Conservation (phyloP, 2,113 vertebrate species). For the Melospiza georgiana region DNA sequence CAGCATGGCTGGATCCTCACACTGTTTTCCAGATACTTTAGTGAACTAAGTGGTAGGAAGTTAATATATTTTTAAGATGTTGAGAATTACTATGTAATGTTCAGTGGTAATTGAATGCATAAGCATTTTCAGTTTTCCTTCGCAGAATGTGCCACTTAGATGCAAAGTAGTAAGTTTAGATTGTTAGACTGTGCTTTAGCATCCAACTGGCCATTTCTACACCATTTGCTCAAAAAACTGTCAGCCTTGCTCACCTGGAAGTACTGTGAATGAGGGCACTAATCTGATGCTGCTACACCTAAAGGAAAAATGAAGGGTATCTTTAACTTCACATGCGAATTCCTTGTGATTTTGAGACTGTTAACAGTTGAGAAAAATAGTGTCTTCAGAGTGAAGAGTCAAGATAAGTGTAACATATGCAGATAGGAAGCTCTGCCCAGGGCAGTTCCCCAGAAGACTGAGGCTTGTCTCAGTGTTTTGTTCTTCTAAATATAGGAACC, state of each 20-base stretch:
- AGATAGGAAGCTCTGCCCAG: neutral
- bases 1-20: neutral
- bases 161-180: neutral
- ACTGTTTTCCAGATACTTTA: neutral
- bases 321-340: neutral
- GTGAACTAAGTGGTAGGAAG: neutral
- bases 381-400: neutral
- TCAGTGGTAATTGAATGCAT: neutral
- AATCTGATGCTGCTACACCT: neutral
- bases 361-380: neutral
- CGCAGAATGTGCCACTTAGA: neutral
- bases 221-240: neutral
- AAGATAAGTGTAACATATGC: neutral
- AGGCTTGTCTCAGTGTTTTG: neutral
- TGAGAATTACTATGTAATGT: neutral
- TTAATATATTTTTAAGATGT: neutral
- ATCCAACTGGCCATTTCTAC: neutral
- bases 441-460: neutral
- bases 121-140: neutral
- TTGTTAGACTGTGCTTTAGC: neutral
- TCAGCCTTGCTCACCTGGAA: neutral
- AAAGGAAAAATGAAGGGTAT: neutral
- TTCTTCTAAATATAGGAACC: neutral
- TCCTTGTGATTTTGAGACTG: neutral
- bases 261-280: neutral